Conservation (phyloP, 2,888 invertebrate genomes). For the Cryptus viduatorius region DNA sequence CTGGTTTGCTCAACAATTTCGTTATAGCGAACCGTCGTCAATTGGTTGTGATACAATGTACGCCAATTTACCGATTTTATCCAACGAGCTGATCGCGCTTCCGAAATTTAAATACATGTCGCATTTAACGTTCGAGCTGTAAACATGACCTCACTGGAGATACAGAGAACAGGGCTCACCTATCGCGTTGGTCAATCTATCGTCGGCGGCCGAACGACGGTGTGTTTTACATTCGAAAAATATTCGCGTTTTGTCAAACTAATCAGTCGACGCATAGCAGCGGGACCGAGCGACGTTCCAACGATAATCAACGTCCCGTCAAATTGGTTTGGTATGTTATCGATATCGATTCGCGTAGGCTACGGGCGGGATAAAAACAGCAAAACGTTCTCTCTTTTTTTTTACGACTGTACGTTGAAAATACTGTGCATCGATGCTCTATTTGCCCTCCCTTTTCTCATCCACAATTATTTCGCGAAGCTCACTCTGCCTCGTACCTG, state of each 20-base stretch:
- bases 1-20: neutral
- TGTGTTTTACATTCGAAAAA: constrained; percentile 21
- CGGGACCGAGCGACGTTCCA: neutral
- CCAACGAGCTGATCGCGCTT: neutral
- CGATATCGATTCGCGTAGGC: neutral
- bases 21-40: neutral
- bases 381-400: neutral
- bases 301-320: constrained; percentile 15
- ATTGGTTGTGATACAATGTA: neutral
- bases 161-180: neutral
- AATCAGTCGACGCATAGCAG: constrained; percentile 16
- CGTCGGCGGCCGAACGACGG: neutral
- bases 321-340: constrained; percentile 6
- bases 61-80: neutral
- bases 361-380: neutral
- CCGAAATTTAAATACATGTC: constrained; percentile 5
- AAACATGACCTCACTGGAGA: neutral
- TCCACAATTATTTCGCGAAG: neutral
- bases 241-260: constrained; percentile 34
- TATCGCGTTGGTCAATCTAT: constrained; percentile 3
- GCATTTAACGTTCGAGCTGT: neutral
- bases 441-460: neutral
- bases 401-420: neutral
- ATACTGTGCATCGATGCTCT: constrained; percentile 10
- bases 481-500: neutral